Conservation (phyloP, 2,797 vertebrate genomes). For the Enteromius treurensis region DNA sequence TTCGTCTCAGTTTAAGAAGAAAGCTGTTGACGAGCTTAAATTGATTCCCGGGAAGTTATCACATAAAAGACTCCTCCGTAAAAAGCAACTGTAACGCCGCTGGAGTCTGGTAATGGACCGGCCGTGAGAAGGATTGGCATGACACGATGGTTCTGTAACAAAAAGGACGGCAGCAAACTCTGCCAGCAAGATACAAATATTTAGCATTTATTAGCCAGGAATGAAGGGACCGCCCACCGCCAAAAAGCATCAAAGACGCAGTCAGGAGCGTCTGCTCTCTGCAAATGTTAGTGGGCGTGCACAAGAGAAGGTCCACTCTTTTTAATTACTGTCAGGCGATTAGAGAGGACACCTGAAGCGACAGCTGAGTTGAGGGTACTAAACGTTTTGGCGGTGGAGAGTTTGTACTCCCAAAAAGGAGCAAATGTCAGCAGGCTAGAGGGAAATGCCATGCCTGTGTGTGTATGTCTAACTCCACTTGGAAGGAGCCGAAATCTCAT, state of each 20-base stretch:
- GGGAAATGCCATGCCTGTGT: constrained; percentile 59
- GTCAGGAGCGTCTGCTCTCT: constrained; percentile 68
- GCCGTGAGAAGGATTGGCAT: neutral
- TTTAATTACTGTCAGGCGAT: constrained; percentile 67
- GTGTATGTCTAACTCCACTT: constrained; percentile 13
- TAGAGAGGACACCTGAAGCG: constrained; percentile 67
- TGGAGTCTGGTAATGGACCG: constrained; percentile 12
- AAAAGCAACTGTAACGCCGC: neutral
- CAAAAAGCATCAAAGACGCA: constrained; percentile 68
- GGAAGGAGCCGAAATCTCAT: constrained; percentile 2
- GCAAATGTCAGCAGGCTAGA: constrained; percentile 70
- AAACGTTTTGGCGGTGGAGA: constrained; percentile 61
- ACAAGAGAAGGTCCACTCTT: constrained; percentile 52
- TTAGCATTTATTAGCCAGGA: constrained; percentile 67
- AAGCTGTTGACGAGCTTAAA: neutral
- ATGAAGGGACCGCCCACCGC: constrained; percentile 59
- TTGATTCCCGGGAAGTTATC: neutral
- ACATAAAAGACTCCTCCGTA: neutral
- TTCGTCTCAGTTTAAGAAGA: neutral
- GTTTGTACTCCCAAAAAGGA: constrained; percentile 62
- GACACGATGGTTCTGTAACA: constrained; percentile 7
- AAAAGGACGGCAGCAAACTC: constrained; percentile 1
- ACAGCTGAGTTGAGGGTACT: constrained; percentile 46
- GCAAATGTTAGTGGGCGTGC: constrained; percentile 70
- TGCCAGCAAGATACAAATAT: constrained; percentile 65